A percentile compares a stretch with the other conserved stretches of the same genome.
Evolutionary conservation across 2,113 vertebrate genomes (phyloP).

Genomic region (Odocoileus hemionus): DNA sequence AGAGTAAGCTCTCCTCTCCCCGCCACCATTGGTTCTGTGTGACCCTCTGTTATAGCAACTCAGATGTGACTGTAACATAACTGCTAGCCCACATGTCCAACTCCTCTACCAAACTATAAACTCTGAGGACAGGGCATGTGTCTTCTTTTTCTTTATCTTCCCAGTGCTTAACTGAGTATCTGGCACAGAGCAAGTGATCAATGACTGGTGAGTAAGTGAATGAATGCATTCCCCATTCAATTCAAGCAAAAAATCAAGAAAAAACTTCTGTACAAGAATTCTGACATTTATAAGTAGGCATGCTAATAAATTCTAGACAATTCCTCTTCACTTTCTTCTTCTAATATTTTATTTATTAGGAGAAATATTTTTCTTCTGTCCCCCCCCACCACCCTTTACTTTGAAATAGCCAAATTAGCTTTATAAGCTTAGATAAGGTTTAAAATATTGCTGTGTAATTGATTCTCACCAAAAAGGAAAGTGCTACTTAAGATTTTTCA

Average conservation of each 20-base stretch:
- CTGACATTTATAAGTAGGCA: neutral
- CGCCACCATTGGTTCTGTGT: neutral
- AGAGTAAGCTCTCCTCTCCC: too few species aligned
- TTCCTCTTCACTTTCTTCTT: neutral
- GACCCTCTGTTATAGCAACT: neutral
- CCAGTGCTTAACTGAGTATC: neutral
- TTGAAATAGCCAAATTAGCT: neutral
- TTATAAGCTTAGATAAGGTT: neutral
- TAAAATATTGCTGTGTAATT: neutral
- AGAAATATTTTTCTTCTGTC: neutral
- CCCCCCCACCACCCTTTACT: neutral
- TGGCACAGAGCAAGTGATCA: neutral
- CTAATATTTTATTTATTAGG: neutral
- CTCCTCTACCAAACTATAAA: neutral
- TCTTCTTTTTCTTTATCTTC: neutral
- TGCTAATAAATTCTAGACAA: neutral
- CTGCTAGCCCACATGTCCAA: neutral
- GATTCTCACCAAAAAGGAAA: conserved; percentile 1
- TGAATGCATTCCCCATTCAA: neutral
- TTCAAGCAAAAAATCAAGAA: neutral
- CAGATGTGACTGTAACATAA: neutral
- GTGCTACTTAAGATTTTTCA: neutral
- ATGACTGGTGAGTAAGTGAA: neutral
- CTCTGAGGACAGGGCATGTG: neutral
- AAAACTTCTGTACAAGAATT: neutral